Evolutionary conservation across 2,797 vertebrate genomes (phyloP).

Genomic region (Amniataba percoides): DNA sequence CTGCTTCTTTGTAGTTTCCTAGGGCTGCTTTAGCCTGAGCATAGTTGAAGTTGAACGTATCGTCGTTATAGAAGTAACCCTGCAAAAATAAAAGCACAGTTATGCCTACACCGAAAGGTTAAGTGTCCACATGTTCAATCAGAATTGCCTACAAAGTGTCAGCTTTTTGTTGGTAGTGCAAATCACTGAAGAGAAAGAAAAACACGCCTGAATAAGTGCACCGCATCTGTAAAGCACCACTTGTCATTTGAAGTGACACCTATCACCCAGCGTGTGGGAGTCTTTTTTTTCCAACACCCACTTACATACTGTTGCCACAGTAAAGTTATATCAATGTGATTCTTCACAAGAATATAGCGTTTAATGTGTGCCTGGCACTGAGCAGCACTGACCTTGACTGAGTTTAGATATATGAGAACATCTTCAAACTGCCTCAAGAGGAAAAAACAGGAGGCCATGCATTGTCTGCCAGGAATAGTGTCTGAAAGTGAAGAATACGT

Average conservation of each 20-base stretch:
- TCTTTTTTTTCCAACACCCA: conserved; percentile 29
- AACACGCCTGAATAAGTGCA: conserved; percentile 19
- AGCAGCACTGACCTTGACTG: conserved; percentile 92
- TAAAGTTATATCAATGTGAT: conserved; percentile 16
- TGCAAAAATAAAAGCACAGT: conserved; percentile 75
- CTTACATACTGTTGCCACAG: conserved; percentile 20
- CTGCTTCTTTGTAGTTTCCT: conserved; percentile 94
- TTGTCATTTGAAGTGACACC: conserved; percentile 44
- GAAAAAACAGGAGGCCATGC: conserved; percentile 99
- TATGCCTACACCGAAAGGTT: conserved; percentile 8
- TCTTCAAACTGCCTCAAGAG: conserved; percentile 95
- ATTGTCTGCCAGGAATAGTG: conserved; percentile 98
- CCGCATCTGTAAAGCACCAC: conserved; percentile 32
- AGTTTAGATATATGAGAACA: conserved; percentile 97
- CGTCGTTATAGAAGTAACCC: conserved; percentile 97
- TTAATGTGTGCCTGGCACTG: background rate
- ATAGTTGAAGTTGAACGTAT: conserved; percentile 98
- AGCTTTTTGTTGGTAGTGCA: background rate
- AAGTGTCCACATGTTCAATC: conserved; percentile 8
- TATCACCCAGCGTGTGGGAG: conserved; percentile 38
- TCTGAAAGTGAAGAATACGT: conserved; percentile 83
- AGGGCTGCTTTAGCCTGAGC: conserved; percentile 96
- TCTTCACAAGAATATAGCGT: conserved; percentile 4
- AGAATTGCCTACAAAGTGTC: conserved; percentile 4
- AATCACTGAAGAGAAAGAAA: conserved; percentile 13